Conservation (phyloP, 2,797 vertebrate genomes). For the Artibeus jamaicensis region DNA sequence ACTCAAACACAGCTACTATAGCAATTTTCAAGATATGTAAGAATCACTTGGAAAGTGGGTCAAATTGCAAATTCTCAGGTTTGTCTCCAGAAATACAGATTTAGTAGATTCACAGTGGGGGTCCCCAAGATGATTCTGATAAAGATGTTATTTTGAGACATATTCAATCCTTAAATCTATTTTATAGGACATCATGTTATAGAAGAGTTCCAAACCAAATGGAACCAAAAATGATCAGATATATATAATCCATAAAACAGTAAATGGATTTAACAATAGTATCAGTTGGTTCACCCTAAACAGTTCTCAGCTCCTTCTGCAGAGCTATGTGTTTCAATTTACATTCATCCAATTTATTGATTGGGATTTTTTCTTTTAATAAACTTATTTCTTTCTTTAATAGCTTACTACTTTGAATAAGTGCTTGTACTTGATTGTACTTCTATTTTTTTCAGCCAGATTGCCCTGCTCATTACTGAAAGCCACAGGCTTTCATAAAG, state of each 20-base stretch:
- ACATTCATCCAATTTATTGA: not conserved
- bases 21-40: not conserved
- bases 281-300: not conserved
- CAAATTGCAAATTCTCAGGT: conserved; percentile 14
- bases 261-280: conserved; percentile 10
- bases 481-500: conserved; percentile 42
- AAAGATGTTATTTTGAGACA: not conserved
- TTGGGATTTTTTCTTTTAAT: not conserved
- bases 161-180: not conserved
- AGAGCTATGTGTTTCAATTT: not conserved
- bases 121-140: not conserved
- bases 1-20: not conserved
- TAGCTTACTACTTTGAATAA: not conserved
- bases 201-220: not conserved
- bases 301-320: not conserved
- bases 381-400: conserved; percentile 23
- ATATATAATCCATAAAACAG: not conserved
- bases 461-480: conserved; percentile 29
- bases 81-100: not conserved
- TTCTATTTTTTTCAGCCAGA: not conserved
- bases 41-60: not conserved
- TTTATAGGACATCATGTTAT: not conserved
- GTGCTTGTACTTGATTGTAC: not conserved
- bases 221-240: conserved; percentile 2
- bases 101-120: not conserved